Evolutionary conservation across 64 coral and sea anemone species (phyloP).

Genomic region (Platygyra sinensis): DNA sequence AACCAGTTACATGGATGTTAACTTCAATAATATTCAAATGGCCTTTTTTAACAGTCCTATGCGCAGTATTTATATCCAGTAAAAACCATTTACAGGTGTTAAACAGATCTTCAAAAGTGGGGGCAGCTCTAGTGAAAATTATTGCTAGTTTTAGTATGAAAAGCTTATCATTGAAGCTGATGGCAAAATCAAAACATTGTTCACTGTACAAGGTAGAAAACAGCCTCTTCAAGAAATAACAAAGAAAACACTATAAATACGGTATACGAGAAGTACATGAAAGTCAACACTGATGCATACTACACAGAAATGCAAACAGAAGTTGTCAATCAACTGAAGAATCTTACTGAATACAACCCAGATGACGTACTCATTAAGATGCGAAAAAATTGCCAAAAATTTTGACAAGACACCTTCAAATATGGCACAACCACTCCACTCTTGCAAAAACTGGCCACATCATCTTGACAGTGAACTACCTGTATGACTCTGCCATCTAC

Average conservation of each 20-base stretch:
- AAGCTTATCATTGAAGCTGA: no score
- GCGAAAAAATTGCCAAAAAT: background rate
- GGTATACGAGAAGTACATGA: background rate
- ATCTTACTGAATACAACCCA: background rate
- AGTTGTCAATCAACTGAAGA: background rate
- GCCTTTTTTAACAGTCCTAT: no score
- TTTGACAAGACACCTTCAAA: conserved; percentile 1
- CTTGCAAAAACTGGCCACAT: conserved; percentile 57
- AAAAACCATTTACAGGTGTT: no score
- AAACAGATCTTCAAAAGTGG: no score
- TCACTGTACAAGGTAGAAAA: conserved; percentile 34
- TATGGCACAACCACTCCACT: conserved; percentile 54
- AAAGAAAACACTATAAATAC: conserved; percentile 2
- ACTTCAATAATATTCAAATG: no score
- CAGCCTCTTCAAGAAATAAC: conserved; percentile 32
- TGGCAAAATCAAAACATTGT: conserved; percentile 1
- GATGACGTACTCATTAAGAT: conserved; percentile 13
- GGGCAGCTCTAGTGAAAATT: no score
- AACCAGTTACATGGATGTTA: no score
- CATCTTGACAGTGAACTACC: conserved; percentile 22
- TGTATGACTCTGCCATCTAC: conserved; percentile 47
- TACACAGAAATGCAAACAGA: conserved; percentile 13
- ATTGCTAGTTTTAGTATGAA: no score
- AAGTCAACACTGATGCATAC: background rate
- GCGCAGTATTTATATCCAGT: no score